Evolutionary conservation across 64 coral and sea anemone genomes (phyloP), one percentile per base, ranked within the genome.

Genomic region (Montipora cactus): DNA sequence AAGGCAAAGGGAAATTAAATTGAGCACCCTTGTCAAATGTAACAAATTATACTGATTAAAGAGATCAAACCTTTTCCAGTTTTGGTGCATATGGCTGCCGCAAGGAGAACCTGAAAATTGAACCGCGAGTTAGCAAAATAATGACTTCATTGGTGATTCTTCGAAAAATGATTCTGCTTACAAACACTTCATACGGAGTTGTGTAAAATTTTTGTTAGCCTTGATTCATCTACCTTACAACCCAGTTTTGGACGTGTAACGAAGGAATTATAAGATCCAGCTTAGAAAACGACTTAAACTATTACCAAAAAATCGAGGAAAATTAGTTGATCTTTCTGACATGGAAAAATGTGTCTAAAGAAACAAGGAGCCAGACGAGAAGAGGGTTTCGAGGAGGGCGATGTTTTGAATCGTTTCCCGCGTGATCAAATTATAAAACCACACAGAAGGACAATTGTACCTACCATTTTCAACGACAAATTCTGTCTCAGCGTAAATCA

Each of bases 1-100:
- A 37, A 37, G 37, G 37, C 37, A 37, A 37, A 37, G 37, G 37
- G 37, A 37, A 37, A 37, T 37, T 0, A 1, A 37, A 1, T n/a
- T n/a, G n/a, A n/a, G n/a, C 37, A 2, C 0, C 0, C 13, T 12
- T 16, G 8, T 68, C 12, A 46, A 75, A 53, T 58, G 14, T 12
- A 94, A 25, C 11, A 69, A 49, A 8, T 71, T 2, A 55, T 5
- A 59, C 15, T 25, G 77, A 62, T 75, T 53, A 74, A 19, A 78
- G 8, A 49, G 46, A 47, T 21, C 98, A 51, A 78, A 99, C 98
- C 98, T 94, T 99, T 99, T 78, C 98, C 98, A 44, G 89, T 94
- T 70, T 99, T 99, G 49, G 98, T 99, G 53, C 98, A 99, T 96
- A 99, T 99, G 89, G 98, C 98, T 75, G 98, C 92, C 15, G 98